Evolutionary conservation across 2,113 vertebrate species (phyloP), one percentile per base, ranked within the genome.

Genomic region (Aptenodytes patagonicus): DNA sequence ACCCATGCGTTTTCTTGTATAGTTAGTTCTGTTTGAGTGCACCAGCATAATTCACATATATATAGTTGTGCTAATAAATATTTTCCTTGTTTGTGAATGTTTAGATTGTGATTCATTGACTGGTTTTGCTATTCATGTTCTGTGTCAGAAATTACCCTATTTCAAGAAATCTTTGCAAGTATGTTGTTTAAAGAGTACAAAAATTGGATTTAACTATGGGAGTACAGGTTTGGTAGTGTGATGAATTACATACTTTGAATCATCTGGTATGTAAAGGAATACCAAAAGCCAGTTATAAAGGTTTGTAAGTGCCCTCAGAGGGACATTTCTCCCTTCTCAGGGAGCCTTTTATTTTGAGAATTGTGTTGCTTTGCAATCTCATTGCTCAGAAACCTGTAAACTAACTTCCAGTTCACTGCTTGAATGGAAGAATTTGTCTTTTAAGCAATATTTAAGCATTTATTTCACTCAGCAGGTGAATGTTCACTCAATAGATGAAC

Each of bases 1-100:
- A 5, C 1, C 0, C 0, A 4, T 6, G 1, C 0, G 1, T 71
- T 66, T 69, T 84, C 46, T 84, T 87, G 13, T 52, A 2, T 47
- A 49, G 20, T 18, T 55, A 1, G 1, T 60, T 85, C 25, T 84
- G 40, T 55, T 40, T 68, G 62, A 75, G 38, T 3, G 0, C 42
- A 7, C 66, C 49, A 38, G 17, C 31, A 5, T 54, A 73, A 82
- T 78, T 91, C 47, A 14, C 2, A 0, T 17, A 8, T 38, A 42
- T 32, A 4, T 24, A 49, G 25, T n/a, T 90, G 25, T 70, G 57
- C 26, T 91, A 55, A 73, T 60, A 83, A 80, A 29, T 84, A 7
- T 28, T 44, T 62, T 89, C 22, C n/a, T 71, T 58, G 6, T 5
- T 47, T 84, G 18, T 66, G 13, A 87, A 22, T 66, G 25, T 81